Conservation (phyloP, 2,113 vertebrate genomes). For the Atractosteus spatula region DNA sequence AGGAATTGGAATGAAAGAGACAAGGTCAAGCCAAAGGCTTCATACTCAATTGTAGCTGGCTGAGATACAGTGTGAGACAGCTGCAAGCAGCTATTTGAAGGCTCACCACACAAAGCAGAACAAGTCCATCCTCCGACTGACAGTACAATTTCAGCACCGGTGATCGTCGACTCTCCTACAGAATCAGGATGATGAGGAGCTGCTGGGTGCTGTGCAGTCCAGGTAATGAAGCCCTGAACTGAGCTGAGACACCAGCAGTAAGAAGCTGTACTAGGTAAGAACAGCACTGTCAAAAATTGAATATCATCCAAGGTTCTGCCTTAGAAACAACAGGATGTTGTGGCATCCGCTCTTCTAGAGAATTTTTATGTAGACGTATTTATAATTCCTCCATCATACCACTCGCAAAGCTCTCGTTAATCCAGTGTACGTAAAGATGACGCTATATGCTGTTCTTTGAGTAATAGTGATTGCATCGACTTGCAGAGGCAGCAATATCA, state of each 20-base stretch:
- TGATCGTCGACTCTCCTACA: neutral
- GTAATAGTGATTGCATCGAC: too few species aligned
- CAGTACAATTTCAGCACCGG: conserved; percentile 8
- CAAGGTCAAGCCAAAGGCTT: neutral
- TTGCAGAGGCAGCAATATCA: too few species aligned
- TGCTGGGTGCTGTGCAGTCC: neutral
- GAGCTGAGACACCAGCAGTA: neutral
- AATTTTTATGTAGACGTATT: too few species aligned
- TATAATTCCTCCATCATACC: too few species aligned
- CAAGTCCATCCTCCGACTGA: conserved; percentile 20
- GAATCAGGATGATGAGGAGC: neutral
- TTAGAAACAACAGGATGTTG: too few species aligned
- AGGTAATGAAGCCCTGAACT: conserved; percentile 5
- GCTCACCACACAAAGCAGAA: neutral
- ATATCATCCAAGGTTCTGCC: neutral
- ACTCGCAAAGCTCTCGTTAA: too few species aligned
- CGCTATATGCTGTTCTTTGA: too few species aligned
- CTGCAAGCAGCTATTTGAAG: neutral
- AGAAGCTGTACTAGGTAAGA: neutral
- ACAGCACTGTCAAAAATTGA: neutral
- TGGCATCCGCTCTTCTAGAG: too few species aligned
- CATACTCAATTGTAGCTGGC: neutral
- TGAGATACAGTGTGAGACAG: conserved; percentile 3
- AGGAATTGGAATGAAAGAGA: neutral
- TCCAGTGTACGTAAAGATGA: too few species aligned